Percentiles rank a stretch among this genome's conserved stretches.
These are phyloP conservation scores for Argyresthia albistria DNA, from an alignment of 2,888 invertebrate genomes.

Conservation along the genomic window DNA sequence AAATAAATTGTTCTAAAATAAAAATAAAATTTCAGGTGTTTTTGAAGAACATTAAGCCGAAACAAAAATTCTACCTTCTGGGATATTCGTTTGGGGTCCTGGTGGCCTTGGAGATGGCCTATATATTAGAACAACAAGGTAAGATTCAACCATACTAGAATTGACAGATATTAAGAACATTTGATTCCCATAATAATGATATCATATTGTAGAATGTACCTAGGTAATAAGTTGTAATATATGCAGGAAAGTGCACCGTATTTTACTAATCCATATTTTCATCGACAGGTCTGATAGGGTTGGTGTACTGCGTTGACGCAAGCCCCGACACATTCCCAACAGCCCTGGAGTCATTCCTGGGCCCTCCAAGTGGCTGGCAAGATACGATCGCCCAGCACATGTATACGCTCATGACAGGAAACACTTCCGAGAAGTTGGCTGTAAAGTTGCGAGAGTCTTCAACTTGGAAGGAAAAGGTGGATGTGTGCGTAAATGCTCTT, in stretches of 20 bases:
- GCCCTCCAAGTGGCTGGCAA: background rate
- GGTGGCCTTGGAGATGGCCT: slow-evolving; percentile 12
- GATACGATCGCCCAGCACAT: slow-evolving; percentile 4
- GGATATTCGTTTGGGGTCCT: slow-evolving; percentile 12
- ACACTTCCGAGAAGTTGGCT: background rate
- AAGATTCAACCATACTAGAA: background rate
- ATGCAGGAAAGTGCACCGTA: no score
- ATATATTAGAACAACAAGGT: slow-evolving; percentile 11
- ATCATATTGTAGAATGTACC: no score
- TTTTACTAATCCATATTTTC: background rate
- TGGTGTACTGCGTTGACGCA: slow-evolving; percentile 11
- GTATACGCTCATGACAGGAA: slow-evolving; percentile 1
- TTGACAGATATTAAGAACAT: no score
- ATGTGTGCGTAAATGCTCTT: slow-evolving; percentile 1
- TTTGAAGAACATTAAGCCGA: slow-evolving; percentile 5
- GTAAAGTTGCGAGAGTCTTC: slow-evolving; percentile 1
- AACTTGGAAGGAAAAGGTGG: slow-evolving; percentile 3
- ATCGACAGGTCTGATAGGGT: slow-evolving; percentile 5
- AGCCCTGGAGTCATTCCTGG: background rate
- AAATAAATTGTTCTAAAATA: no score
- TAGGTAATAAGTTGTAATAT: no score
- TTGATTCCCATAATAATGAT: no score
- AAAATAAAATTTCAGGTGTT: slow-evolving; percentile 1
- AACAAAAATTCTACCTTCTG: slow-evolving; percentile 10
- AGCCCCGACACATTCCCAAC: slow-evolving; percentile 3